Base-by-base conservation (phyloP, 1,140 invertebrate genomes). In the Neodiprion fabricii region DNA sequence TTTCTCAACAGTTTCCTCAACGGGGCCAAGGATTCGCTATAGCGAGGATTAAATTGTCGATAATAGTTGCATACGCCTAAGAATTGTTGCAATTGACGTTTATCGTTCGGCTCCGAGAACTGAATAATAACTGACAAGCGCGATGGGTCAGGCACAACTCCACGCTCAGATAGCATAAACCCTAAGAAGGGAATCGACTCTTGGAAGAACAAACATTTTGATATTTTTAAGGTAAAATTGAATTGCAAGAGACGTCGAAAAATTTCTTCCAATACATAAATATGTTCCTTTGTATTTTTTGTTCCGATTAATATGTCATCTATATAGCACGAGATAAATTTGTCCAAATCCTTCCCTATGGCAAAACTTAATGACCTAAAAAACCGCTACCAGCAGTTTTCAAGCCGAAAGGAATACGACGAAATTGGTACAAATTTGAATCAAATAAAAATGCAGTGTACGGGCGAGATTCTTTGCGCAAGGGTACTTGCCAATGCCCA, bases 401-500 rank as follows among this genome's bases (percentile, higher is more conserved):
- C 17, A 21, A 21, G 17, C 17, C 17, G 17, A 21, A 21, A 21
- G 17, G 85, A 8, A 87, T 48, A 9, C 28, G 9, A 1, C 67
- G 28, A 21, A 68, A 68, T 17, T 68, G 67, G 28, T 68, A 68
- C 17, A 68, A 68, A 10, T 17, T 68, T 21, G 67, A 14, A 68
- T 17, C 71, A 65, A 66, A 49, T 3, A 72, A 40, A 72, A 81
- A 82, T 8, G 80, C 78, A 0, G 80, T 80, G 1, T 78, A 75
- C 10, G 71, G 40, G 12, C 61, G 76, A 1, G 48, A 70, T 1
- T 50, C 14, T 11, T 72, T 8, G 0, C 74, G 73, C 47, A 82
- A 14, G 0, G 72, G 70, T 11, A 79, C 70, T 49, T 83, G 80
- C 78, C 78, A 81, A 68, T 79, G 81, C 9, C 78, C 78, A 1